Evolutionary conservation across 53 echinoderm and acorn worm species (phyloP).

Genomic region (Henricia sp.): DNA sequence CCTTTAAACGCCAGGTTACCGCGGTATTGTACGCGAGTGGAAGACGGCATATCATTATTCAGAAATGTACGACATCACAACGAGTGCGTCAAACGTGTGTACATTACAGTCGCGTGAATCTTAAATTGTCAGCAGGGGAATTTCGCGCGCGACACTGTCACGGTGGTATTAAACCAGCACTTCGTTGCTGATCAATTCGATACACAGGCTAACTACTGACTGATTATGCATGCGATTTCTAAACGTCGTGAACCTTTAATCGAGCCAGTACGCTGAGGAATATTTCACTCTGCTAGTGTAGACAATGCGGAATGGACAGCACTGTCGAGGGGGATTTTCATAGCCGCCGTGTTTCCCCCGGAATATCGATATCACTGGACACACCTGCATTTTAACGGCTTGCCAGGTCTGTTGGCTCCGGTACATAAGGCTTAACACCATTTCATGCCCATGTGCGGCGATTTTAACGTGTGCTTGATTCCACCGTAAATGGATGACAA

Average conservation of each 20-base stretch:
- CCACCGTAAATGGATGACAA: background rate
- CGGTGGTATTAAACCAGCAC: background rate
- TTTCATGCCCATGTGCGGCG: background rate
- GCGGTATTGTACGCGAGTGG: background rate
- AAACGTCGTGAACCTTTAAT: slow-evolving; percentile 8
- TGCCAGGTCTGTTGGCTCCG: background rate
- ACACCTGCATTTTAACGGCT: background rate
- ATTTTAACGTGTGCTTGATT: slow-evolving; percentile 1
- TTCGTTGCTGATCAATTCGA: background rate
- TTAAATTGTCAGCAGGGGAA: background rate
- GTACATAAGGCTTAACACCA: too few species aligned
- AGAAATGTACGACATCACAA: too few species aligned
- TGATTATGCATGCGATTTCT: slow-evolving; percentile 6
- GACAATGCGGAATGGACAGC: background rate
- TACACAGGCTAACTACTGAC: background rate
- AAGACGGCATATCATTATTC: slow-evolving; percentile 7
- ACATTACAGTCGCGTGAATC: background rate
- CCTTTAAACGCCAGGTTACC: too few species aligned
- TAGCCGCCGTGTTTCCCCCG: background rate
- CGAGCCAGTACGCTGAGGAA: background rate
- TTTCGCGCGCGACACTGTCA: too few species aligned
- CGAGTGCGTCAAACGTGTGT: background rate
- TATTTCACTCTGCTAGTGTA: background rate
- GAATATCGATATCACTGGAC: background rate
- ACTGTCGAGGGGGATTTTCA: background rate